These are phyloP conservation scores for Augiades crinisus DNA, from an alignment of 2,888 invertebrate species.

Conservation along the genomic window DNA sequence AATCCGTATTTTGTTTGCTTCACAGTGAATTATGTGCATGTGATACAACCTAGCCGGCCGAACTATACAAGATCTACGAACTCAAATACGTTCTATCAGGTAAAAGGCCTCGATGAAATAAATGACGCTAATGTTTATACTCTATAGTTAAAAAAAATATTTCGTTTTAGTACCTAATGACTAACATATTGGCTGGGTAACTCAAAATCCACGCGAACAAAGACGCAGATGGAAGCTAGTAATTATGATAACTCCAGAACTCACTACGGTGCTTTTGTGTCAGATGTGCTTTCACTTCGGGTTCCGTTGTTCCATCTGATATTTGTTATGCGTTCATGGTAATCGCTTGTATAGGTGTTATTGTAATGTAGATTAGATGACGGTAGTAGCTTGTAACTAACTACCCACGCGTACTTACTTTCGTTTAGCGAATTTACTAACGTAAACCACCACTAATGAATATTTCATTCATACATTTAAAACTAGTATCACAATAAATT, in stretches of 20 bases:
- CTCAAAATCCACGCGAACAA: too few species aligned
- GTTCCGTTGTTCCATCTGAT: constrained; percentile 11
- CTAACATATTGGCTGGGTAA: too few species aligned
- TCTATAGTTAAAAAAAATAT: too few species aligned
- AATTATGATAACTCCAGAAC: constrained; percentile 4
- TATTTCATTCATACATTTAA: neutral
- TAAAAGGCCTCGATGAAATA: too few species aligned
- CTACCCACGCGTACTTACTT: constrained; percentile 4
- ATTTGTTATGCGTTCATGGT: constrained; percentile 12
- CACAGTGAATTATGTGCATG: too few species aligned
- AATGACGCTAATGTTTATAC: too few species aligned
- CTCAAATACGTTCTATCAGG: too few species aligned
- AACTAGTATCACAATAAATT: too few species aligned
- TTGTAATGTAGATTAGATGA: constrained; percentile 18
- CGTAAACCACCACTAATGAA: neutral
- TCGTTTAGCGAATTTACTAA: neutral
- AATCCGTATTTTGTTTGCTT: too few species aligned
- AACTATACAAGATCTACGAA: too few species aligned
- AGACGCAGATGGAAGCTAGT: neutral
- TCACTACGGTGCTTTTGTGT: constrained; percentile 16
- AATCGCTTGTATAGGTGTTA: constrained; percentile 21
- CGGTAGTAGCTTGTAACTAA: neutral
- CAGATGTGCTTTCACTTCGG: constrained; percentile 26
- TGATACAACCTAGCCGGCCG: too few species aligned
- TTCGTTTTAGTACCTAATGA: too few species aligned